These are phyloP conservation scores for Cetonia aurata DNA, from an alignment of 2,888 invertebrate genomes.

Conservation along the genomic window DNA sequence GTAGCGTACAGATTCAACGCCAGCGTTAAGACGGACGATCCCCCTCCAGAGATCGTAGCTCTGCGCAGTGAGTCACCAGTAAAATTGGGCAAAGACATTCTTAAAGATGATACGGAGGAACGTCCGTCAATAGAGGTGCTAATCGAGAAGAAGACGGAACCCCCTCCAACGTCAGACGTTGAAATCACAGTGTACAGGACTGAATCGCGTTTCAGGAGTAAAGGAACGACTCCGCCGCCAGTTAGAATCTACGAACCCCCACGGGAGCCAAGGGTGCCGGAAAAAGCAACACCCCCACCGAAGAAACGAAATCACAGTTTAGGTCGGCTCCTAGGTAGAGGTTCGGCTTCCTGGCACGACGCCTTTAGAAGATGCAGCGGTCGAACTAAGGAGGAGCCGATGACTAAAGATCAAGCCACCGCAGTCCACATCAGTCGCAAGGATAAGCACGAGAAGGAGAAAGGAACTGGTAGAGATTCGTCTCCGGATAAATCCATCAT, in stretches of 20 bases:
- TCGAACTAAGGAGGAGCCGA: neutral
- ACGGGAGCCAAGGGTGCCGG: neutral
- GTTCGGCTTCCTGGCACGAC: constrained; percentile 7
- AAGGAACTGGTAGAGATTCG: neutral
- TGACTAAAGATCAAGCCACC: neutral
- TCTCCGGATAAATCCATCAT: too few relatives aligned
- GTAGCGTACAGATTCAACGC: neutral
- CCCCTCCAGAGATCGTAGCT: constrained; percentile 6
- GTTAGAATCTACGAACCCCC: constrained; percentile 1
- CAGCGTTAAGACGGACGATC: constrained; percentile 2
- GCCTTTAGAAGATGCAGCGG: neutral
- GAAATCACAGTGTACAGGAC: too few relatives aligned
- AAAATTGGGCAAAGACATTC: neutral
- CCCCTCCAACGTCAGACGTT: neutral
- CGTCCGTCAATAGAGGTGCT: too few relatives aligned
- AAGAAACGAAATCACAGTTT: neutral
- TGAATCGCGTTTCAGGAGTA: too few relatives aligned
- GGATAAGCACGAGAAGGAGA: neutral
- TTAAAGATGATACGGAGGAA: neutral
- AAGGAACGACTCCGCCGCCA: neutral
- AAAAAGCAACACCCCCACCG: neutral
- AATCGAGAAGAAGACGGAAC: too few relatives aligned
- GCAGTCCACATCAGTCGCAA: constrained; percentile 11
- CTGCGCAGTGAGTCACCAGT: neutral
- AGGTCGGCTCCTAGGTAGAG: neutral